Evolutionary conservation across 2,113 vertebrate species (phyloP), one percentile per base, ranked within the genome.

Genomic region (Cynopterus brachyotis): DNA sequence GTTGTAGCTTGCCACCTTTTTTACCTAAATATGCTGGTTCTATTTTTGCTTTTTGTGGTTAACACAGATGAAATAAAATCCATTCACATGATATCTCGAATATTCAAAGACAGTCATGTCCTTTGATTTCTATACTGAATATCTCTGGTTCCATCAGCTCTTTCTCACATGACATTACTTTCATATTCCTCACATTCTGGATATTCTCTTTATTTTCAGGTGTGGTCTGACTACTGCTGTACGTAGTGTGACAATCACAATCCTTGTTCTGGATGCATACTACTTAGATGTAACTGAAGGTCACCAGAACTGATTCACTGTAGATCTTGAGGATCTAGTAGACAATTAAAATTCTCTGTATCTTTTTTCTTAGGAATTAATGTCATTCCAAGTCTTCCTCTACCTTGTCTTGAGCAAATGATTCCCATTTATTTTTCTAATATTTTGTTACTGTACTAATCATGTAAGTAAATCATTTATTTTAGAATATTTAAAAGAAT

Each of bases 401-500:
- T 13, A 62, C 28, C 45, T 91, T 11, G 16, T 80, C 53, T 80
- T 53, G 9, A 10, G 42, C 37, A 94, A 37, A 88, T 90, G 50
- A 84, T 42, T 8, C 10, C 16, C 9, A 7, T 0, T 89, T 26
- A 4, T 35, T 66, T 53, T 78, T 92, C 78, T 5, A 67, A 59
- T 64, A 9, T 55, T 94, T 82, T 62, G 4, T 70, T 88, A 4
- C 69, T 67, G 7, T 95, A 92, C 70, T 87, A 24, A 69, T 95
- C 28, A 64, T 75, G 32, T 93, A 90, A 87, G 22, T 88, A 89
- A 85, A 59, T 37, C 37, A 59, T 76, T 87, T 92, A 90, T 90
- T 96, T 90, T 81, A 86, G 66, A 53, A 47, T 89, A 72, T 69
- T 76, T 86, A 75, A 84, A 91, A 96, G 73, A 87, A 90, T 76